Evolutionary conservation across 2,797 vertebrate genomes (phyloP), one percentile per base, ranked within the genome.

Genomic region (Loriculus beryllinus): DNA sequence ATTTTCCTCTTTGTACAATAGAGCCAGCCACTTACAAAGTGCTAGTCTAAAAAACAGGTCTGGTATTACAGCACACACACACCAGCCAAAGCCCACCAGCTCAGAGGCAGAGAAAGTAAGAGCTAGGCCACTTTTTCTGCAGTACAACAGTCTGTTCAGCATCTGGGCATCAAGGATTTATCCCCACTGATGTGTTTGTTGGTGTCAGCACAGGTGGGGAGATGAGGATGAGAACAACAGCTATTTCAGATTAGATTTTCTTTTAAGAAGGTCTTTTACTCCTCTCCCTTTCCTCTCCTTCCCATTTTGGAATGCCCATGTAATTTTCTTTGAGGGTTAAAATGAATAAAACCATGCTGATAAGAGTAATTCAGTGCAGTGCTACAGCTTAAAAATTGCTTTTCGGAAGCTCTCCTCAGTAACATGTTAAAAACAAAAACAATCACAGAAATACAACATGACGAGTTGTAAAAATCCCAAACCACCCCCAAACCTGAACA

Each of bases 1-100:
- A 97, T 97, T 85, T 96, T 96, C 92, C 71, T 87, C 81, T 96
- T 96, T 92, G 71, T 96, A 97, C 95, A 97, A 89, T 59, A 97
- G 96, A 98, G 97, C 96, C 96, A 97, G 95, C 54, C 74, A 88
- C 77, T 96, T 90, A 92, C 92, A 95, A 95, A 95, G 96, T 93
- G 92, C 94, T 94, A 92, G 72, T 92, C 93, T 96, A 91, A 85
- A 88, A 86, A 71, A 74, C 86, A 88, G 82, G 62, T 86, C 95
- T 92, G 93, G 69, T 95, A 90, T 92, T 96, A 96, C 84, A 96
- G 92, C 94, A 91, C 89, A 88, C 86, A 93, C 96, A 87, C 93
- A 93, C 71, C 95, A 96, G 92, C 86, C 51, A 8, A 88, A 93
- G 87, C 85, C 91, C 92, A 86, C 35, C 87, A 82, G 88, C 92